These are phyloP conservation scores for Chydorus sphaericus DNA, from an alignment of 2,888 invertebrate genomes.

Conservation along the genomic window DNA sequence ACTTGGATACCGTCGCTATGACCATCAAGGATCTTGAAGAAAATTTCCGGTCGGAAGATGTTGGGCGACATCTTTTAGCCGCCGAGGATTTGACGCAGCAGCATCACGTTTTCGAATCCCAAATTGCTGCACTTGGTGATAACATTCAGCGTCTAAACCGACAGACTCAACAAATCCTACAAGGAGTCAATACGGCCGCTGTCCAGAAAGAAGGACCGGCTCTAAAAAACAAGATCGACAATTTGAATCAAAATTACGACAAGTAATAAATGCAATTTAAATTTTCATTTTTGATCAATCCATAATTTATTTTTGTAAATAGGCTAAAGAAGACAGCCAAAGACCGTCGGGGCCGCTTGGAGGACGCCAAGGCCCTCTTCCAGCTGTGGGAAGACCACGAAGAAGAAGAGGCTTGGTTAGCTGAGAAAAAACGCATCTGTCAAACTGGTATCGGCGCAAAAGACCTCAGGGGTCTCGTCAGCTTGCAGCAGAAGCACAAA, in stretches of 20 bases:
- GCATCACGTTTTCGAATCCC: constrained; percentile 80
- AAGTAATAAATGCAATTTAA: constrained; percentile 37
- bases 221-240: constrained; percentile 53
- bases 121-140: constrained; percentile 77
- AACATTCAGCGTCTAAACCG: constrained; percentile 61
- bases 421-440: constrained; percentile 86
- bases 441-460: constrained; percentile 85
- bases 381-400: constrained; percentile 94
- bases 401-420: constrained; percentile 93
- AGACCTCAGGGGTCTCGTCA: constrained; percentile 76
- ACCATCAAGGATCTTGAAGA: constrained; percentile 71
- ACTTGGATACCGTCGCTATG: constrained; percentile 74
- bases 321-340: constrained; percentile 53
- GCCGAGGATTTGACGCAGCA: constrained; percentile 90
- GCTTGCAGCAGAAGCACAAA: constrained; percentile 84
- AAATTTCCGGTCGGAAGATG: constrained; percentile 65
- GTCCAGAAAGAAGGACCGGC: constrained; percentile 42
- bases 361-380: constrained; percentile 84
- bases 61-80: constrained; percentile 82
- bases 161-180: constrained; percentile 33
- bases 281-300: constrained; percentile 5
- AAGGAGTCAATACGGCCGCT: constrained; percentile 33
- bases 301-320: constrained; percentile 17
- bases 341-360: constrained; percentile 64
- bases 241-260: constrained; percentile 61